Conservation (phyloP, 2,797 vertebrate species). For the Prionace glauca region DNA sequence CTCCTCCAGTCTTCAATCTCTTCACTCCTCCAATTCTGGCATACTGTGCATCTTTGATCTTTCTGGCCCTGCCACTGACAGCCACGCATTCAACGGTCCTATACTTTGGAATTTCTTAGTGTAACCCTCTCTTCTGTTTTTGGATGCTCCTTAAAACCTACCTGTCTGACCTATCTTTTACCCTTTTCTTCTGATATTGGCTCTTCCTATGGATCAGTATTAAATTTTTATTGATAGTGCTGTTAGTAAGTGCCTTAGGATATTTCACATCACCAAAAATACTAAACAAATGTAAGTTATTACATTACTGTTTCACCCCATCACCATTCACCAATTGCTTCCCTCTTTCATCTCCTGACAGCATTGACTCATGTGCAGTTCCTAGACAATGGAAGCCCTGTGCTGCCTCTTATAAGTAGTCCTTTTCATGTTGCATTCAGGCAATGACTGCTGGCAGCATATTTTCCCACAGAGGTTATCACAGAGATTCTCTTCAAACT, state of each 20-base stretch:
- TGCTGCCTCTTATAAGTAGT: neutral
- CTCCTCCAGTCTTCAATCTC: neutral
- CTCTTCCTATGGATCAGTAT: neutral
- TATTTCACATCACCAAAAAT: neutral
- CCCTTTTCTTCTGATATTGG: neutral
- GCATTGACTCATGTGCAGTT: neutral
- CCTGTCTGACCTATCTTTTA: neutral
- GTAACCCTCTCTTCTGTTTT: neutral
- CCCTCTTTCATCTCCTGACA: neutral
- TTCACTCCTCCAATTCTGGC: neutral
- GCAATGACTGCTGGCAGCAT: neutral
- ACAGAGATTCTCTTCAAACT: neutral
- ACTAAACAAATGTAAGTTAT: neutral
- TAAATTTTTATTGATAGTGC: neutral
- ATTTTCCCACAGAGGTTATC: neutral
- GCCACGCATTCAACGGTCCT: neutral
- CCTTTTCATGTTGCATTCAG: neutral
- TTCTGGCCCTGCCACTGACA: neutral
- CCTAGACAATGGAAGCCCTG: neutral
- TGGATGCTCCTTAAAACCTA: too few relatives aligned
- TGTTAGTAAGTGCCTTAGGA: neutral
- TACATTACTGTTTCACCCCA: neutral
- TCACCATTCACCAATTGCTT: neutral
- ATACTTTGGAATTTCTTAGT: neutral
- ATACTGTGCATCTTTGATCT: neutral